A percentile compares a stretch with the other conserved stretches of the same genome.
These are phyloP conservation scores for Anoura caudifer DNA, from an alignment of 2,113 vertebrate species.

Conservation along the genomic window DNA sequence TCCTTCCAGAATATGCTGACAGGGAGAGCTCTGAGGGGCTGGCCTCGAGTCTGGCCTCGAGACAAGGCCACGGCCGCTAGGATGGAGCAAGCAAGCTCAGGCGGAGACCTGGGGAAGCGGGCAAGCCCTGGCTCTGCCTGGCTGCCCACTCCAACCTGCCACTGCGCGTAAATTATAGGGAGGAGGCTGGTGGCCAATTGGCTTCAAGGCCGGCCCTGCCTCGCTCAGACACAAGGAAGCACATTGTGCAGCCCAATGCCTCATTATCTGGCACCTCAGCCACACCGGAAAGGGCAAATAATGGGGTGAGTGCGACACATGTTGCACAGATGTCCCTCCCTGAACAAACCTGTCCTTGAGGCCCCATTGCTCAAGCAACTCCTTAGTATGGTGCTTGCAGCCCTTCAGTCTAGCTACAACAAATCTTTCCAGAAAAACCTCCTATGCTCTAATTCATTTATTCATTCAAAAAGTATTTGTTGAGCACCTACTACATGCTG, in stretches of 20 bases:
- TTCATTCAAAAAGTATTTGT: background rate
- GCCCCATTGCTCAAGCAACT: slow-evolving; percentile 40
- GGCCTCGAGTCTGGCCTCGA: background rate
- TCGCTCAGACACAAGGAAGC: slow-evolving; percentile 59
- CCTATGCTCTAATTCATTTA: background rate
- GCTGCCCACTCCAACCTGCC: slow-evolving; percentile 53
- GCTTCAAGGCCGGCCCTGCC: slow-evolving; percentile 57
- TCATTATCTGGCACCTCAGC: slow-evolving; percentile 64
- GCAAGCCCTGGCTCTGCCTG: slow-evolving; percentile 58
- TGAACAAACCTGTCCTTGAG: slow-evolving; percentile 55
- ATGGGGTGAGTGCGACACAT: slow-evolving; percentile 50
- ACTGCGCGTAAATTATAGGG: slow-evolving; percentile 60
- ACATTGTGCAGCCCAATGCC: slow-evolving; percentile 63
- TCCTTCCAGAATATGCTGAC: background rate
- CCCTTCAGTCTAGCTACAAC: background rate
- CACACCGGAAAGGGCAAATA: slow-evolving; percentile 68
- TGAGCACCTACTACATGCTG: background rate
- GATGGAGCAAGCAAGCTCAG: slow-evolving; percentile 46
- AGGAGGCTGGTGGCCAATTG: slow-evolving; percentile 62
- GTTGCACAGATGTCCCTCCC: slow-evolving; percentile 33
- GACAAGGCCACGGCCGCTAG: background rate
- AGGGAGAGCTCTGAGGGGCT: slow-evolving; percentile 1
- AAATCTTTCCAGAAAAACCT: slow-evolving; percentile 34
- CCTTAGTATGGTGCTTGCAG: background rate
- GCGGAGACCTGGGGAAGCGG: background rate